Evolutionary conservation across 2,113 vertebrate genomes (phyloP), one percentile per base, ranked within the genome.

Genomic region (Cervus canadensis): DNA sequence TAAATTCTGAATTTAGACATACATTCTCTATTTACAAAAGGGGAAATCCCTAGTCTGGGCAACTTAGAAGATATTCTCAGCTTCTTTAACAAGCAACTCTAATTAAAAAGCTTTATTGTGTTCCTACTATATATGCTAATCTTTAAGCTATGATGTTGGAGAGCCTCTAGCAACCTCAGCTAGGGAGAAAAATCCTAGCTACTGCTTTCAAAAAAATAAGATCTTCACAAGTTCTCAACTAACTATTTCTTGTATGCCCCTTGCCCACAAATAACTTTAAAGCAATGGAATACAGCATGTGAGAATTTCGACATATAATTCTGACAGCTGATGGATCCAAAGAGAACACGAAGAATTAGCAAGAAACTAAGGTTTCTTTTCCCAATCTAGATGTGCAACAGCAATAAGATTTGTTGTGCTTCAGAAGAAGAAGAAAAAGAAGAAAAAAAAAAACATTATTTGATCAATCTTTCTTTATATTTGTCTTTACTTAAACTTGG

Each of bases 1-100:
- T 57, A 93, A 96, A 96, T 86, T 96, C 71, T 94, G 54, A 87
- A 92, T 88, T 92, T 97, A 50, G 52, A 76, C 50, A 90, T 26
- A 83, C 25, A 86, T 48, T 81, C 28, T 96, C 14, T 96, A 81
- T 79, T 82, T 78, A 71, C 10, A 96, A 90, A 96, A 94, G 16
- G 33, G 13, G 48, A 93, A 57, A 62, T 56, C 11, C 36, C 84
- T 89, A 91, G 82, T 48, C 83, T 74, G 13, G 88, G 90, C 86
- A 94, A 92, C 57, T 82, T 96, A 74, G 83, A 90, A 76, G 25
- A 85, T 30, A 71, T 9, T 96, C 19, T 50, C 23, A 43, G 48
- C 21, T 81, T 95, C 54, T 81, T 89, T 85, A 59, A 83, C 2
- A 89, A 52, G 16, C 74, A 67, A 91, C 45, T 88, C 54, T 94